Evolutionary conservation across 1,140 invertebrate species (phyloP).

Genomic region (Heliconius melpomene): DNA sequence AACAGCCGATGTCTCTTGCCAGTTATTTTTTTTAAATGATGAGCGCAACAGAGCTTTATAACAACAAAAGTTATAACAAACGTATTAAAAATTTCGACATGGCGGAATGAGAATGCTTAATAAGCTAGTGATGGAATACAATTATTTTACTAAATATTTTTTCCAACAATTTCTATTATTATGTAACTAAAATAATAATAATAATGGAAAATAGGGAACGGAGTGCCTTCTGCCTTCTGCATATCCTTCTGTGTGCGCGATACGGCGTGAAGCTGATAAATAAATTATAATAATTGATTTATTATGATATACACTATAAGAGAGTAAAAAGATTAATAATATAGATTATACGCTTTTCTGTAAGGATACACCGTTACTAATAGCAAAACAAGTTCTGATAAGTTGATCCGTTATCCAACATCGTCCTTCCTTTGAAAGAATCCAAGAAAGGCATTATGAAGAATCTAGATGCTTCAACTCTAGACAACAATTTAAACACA

Average conservation of each 20-base stretch:
- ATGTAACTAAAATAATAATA: too few relatives aligned
- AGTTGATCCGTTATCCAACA: conserved; percentile 33
- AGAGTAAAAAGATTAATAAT: not conserved
- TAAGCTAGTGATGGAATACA: too few relatives aligned
- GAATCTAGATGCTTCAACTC: conserved; percentile 18
- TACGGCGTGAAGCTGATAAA: too few relatives aligned
- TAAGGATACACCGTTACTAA: conserved; percentile 36
- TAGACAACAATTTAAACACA: not conserved
- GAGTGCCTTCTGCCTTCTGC: too few relatives aligned
- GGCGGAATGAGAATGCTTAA: not conserved
- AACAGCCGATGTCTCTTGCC: not conserved
- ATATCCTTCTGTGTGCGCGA: too few relatives aligned
- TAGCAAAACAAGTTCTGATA: conserved; percentile 31
- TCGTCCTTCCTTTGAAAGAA: conserved; percentile 29
- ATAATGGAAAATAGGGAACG: too few relatives aligned
- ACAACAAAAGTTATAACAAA: not conserved
- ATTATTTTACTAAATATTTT: too few relatives aligned
- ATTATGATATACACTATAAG: not conserved
- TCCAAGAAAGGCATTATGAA: conserved; percentile 30
- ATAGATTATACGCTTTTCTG: conserved; percentile 11
- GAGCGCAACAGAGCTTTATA: not conserved
- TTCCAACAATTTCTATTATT: too few relatives aligned
- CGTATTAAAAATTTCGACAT: not conserved
- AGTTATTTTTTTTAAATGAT: not conserved
- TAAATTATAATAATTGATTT: too few relatives aligned